Conservation (phyloP, 1,140 invertebrate species). For the Habropoda laboriosa region DNA sequence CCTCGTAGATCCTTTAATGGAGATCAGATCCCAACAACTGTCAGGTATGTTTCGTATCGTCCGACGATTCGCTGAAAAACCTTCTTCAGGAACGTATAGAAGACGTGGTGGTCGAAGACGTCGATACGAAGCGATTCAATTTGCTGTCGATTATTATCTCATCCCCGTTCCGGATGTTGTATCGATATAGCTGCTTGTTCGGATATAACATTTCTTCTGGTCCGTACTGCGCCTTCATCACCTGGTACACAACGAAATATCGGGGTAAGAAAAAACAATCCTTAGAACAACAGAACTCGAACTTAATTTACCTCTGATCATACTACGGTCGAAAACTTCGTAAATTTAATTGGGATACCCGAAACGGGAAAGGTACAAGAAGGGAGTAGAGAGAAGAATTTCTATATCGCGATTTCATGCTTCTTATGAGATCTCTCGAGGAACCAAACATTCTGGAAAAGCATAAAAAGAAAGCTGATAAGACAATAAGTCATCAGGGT, state of each 20-base stretch:
- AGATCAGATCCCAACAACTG: conserved; percentile 46
- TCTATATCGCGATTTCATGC: conserved; percentile 58
- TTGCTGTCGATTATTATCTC: conserved; percentile 95
- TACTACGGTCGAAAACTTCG: background rate
- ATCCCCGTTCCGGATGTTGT: conserved; percentile 94
- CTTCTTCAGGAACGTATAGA: conserved; percentile 78
- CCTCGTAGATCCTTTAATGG: conserved; percentile 22
- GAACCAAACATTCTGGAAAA: conserved; percentile 64
- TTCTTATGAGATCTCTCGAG: conserved; percentile 52
- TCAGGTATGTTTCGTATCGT: conserved; percentile 48
- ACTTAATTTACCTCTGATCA: conserved; percentile 20
- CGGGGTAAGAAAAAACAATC: too few relatives aligned
- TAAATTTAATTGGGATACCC: background rate
- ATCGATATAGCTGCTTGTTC: conserved; percentile 94
- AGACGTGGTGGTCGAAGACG: conserved; percentile 74
- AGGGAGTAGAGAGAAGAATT: background rate
- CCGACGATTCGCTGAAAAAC: conserved; percentile 52
- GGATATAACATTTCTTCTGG: conserved; percentile 94
- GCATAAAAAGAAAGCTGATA: background rate
- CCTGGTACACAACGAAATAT: conserved; percentile 77
- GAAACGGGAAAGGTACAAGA: background rate
- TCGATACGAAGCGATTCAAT: conserved; percentile 76
- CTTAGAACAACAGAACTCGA: too few relatives aligned
- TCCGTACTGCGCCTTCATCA: conserved; percentile 83
- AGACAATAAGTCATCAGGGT: background rate